These are phyloP conservation scores for Sphaeridia pumilis DNA, from an alignment of 2,888 invertebrate species.

Conservation along the genomic window DNA sequence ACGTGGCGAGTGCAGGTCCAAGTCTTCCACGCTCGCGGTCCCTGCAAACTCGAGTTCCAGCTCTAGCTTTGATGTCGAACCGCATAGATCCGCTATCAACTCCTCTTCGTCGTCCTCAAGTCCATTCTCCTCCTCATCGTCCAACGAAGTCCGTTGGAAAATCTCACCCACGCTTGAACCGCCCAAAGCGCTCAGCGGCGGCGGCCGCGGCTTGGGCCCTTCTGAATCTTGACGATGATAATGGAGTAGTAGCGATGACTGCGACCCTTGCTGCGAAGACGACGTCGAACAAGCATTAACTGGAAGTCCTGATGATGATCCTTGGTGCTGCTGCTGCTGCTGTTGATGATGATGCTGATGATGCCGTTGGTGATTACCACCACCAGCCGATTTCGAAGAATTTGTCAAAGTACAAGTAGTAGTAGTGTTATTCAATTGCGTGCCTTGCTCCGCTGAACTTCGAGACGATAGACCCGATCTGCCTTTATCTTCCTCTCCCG, in stretches of 20 bases:
- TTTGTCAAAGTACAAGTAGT: too few species aligned
- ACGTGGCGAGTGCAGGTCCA: too few species aligned
- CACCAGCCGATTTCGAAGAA: too few species aligned
- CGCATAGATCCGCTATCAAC: slow-evolving; percentile 4
- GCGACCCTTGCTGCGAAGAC: slow-evolving; percentile 36
- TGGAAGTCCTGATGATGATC: slow-evolving; percentile 16
- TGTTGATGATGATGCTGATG: slow-evolving; percentile 4
- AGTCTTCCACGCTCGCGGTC: slow-evolving; percentile 32
- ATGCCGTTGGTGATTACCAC: slow-evolving; percentile 12
- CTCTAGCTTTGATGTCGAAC: slow-evolving; percentile 28
- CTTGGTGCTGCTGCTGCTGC: slow-evolving; percentile 6
- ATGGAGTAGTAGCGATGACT: slow-evolving; percentile 39
- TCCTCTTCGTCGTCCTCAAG: slow-evolving; percentile 28
- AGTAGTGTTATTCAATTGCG: too few species aligned
- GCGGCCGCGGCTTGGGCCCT: slow-evolving; percentile 16
- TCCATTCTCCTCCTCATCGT: slow-evolving; percentile 28
- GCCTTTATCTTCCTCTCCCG: slow-evolving; percentile 36
- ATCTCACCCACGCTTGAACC: slow-evolving; percentile 6
- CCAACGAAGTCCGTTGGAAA: slow-evolving; percentile 11
- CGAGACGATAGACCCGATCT: slow-evolving; percentile 36
- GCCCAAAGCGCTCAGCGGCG: slow-evolving; percentile 8
- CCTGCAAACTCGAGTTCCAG: slow-evolving; percentile 36
- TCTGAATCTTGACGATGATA: slow-evolving; percentile 18
- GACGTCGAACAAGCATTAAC: slow-evolving; percentile 35
- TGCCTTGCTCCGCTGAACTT: too few species aligned